phyloP scores from a whole-genome alignment of 2,888 invertebrate species.

The Baronia brevicornis region DNA sequence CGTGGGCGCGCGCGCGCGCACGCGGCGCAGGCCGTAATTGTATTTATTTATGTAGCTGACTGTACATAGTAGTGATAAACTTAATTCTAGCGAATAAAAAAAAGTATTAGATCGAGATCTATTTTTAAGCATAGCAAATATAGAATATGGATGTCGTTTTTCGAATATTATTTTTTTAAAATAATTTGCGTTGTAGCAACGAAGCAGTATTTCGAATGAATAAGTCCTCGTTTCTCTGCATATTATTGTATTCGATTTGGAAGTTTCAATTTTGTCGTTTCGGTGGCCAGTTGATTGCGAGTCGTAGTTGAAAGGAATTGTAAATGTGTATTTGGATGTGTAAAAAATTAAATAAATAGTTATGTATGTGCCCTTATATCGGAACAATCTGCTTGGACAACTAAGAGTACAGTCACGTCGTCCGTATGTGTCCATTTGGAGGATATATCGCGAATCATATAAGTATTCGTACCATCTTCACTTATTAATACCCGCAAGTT shows the following conservation, averaged over 20 bases:
- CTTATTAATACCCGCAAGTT: slow-evolving; percentile 2
- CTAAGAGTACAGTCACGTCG: too few species aligned
- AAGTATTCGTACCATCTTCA: too few species aligned
- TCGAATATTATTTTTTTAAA: slow-evolving; percentile 57
- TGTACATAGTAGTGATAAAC: slow-evolving; percentile 58
- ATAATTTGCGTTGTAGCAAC: slow-evolving; percentile 64
- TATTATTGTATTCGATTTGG: slow-evolving; percentile 14
- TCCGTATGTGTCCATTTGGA: too few species aligned
- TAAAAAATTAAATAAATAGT: slow-evolving; percentile 28
- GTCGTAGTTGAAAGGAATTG: slow-evolving; percentile 35
- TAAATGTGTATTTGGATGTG: slow-evolving; percentile 49
- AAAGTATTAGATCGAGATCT: slow-evolving; percentile 57
- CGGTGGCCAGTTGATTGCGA: slow-evolving; percentile 51
- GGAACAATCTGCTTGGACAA: slow-evolving; percentile 12
- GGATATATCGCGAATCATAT: too few species aligned
- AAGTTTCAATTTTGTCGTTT: slow-evolving; percentile 20
- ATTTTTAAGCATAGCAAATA: slow-evolving; percentile 53
- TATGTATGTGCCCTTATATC: slow-evolving; percentile 5
- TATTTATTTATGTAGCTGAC: slow-evolving; percentile 40
- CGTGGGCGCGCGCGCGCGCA: slow-evolving; percentile 23
- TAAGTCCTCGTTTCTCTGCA: slow-evolving; percentile 18
- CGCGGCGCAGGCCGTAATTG: slow-evolving; percentile 27
- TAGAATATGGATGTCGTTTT: slow-evolving; percentile 41
- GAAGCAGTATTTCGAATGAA: slow-evolving; percentile 64
- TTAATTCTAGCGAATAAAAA: slow-evolving; percentile 30